Base-by-base conservation (phyloP, 2,113 vertebrate species). In the Argyrosomus japonicus region DNA sequence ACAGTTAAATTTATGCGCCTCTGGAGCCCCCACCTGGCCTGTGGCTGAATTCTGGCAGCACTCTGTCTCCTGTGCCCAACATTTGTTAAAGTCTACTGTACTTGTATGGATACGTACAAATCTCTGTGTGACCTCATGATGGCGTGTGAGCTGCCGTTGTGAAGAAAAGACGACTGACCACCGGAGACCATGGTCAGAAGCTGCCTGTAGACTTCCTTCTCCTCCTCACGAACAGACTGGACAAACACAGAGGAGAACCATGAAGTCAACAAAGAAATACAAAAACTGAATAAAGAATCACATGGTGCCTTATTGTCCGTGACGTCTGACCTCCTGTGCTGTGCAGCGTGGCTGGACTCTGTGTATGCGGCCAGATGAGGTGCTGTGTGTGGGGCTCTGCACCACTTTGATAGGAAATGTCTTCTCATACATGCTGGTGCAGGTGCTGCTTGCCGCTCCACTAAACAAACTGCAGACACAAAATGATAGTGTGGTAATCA, bases 121-220 rank as follows among this genome's bases (percentile, higher is more conserved):
- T 96, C 94, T 86, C 94, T 89, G 83, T 96, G 94, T 23, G 95
- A 96, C 65, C 94, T 94, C 81, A 93, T 78, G 11, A 91, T 86
- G 75, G 79, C 27, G 57, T 87, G 93, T 47, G 93, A 93, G 90
- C 68, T 89, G 75, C 94, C 89, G 6, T 95, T 92, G 43, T 89
- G 85, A 79, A 92, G 88, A 40, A 87, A 92, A 53, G 93, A 89
- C 0, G 93, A 95, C 83, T 95, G 95, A 72, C 93, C 92, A 56
- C 87, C 96, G 0, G 97, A 97, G 64, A 99, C 97, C 94, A 99
- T 94, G 89, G 97, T 95, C 48, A 99, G 93, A 80, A 99, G 91
- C 84, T 98, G 97, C 87, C 96, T 93, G 92, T 99, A 99, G 72
- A 98, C 95, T 85, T 98, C 97, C 75, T 96, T 96, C 90, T 99